Evolutionary conservation across 2,113 vertebrate species (phyloP).

Genomic region (Neolamprologus sp.): DNA sequence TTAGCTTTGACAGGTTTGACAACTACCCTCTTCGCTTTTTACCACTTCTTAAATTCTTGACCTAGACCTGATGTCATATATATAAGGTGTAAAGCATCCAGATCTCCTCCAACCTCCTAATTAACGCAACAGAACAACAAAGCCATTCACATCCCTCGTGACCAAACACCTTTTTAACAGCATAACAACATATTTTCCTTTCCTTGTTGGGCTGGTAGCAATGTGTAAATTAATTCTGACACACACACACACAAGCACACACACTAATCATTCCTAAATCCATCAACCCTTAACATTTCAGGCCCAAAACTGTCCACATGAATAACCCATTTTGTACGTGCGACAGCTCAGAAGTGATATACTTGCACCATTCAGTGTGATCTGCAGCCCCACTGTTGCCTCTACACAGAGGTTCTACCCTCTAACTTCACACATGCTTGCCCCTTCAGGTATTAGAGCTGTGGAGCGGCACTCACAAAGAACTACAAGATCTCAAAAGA

Average conservation of each 20-base stretch:
- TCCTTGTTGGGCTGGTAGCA: background rate
- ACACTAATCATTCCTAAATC: background rate
- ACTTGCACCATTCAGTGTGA: background rate
- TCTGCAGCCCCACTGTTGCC: background rate
- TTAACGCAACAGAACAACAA: background rate
- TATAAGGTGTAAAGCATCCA: slow-evolving; percentile 5
- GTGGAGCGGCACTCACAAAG: background rate
- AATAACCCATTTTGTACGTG: background rate
- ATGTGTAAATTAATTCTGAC: background rate
- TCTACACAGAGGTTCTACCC: background rate
- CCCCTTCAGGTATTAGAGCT: background rate
- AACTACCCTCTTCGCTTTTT: background rate
- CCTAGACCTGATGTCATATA: background rate
- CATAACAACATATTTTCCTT: slow-evolving; percentile 2
- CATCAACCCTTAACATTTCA: background rate
- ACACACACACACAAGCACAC: background rate
- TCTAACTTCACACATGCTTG: slow-evolving; percentile 11
- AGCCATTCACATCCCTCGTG: background rate
- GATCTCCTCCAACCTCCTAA: background rate
- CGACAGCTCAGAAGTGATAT: background rate
- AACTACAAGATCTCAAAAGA: background rate
- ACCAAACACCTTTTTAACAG: slow-evolving; percentile 11
- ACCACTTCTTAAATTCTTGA: slow-evolving; percentile 23
- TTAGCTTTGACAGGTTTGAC: slow-evolving; percentile 29
- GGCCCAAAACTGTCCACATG: background rate